phyloP scores from a whole-genome alignment of 2,113 vertebrate species.

The Heterocephalus glaber region DNA sequence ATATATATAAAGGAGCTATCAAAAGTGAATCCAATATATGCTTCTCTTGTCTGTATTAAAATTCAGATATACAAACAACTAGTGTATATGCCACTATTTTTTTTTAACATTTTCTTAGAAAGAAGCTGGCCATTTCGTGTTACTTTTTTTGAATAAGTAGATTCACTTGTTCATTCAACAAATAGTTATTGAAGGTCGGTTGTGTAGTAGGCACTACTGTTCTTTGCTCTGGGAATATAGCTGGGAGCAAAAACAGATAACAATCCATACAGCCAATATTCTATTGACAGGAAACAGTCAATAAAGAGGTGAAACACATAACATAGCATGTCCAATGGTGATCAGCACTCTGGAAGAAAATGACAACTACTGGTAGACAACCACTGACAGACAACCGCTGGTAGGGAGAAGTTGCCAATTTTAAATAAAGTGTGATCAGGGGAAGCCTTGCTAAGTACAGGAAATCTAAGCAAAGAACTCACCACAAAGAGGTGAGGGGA shows the following conservation, averaged over 20 bases:
- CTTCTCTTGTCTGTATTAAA: background rate
- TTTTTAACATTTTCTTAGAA: slow-evolving; percentile 55
- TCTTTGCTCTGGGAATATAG: background rate
- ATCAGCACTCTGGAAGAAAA: background rate
- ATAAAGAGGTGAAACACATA: background rate
- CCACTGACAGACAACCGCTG: background rate
- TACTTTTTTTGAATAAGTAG: background rate
- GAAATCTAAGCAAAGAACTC: background rate
- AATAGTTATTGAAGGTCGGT: background rate
- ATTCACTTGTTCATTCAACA: slow-evolving; percentile 19
- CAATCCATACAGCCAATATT: background rate
- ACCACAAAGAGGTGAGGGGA: background rate
- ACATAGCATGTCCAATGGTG: background rate
- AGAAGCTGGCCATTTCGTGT: background rate
- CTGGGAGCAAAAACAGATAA: background rate
- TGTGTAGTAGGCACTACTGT: background rate
- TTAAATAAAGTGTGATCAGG: background rate
- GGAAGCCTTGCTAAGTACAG: background rate
- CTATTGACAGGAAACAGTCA: background rate
- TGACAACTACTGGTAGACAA: background rate
- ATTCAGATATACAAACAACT: background rate
- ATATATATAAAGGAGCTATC: background rate
- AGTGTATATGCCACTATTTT: background rate
- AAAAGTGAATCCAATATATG: background rate
- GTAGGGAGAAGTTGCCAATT: background rate